Evolutionary conservation across 2,113 vertebrate genomes (phyloP), one percentile per base, ranked within the genome.

Genomic region (Sprattus sprattus): DNA sequence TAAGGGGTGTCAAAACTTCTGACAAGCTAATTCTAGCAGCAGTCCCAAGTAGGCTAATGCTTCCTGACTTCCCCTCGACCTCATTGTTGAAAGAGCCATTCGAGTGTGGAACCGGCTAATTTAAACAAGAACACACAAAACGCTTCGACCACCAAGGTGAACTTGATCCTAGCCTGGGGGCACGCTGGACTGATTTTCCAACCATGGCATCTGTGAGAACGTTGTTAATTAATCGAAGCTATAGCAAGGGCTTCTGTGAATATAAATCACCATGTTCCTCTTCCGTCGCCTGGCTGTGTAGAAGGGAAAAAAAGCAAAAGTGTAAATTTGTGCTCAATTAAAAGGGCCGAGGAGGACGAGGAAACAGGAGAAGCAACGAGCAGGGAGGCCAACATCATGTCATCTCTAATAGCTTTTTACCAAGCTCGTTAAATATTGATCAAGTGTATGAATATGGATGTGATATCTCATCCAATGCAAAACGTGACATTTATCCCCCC

Each of bases 161-260:
- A 85, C 67, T 80, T 71, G 32, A 45, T 25, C 82, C 83, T 81
- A 84, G 86, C 87, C 85, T 49, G 49, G 22, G 44, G 88, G 83
- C 49, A 80, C 5, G 39, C 50, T 87, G 83, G 85, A 83, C 82
- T 87, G 81, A 86, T 54, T 83, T 87, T 82, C 86, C 54, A 75
- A 67, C n/a, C 25, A 57, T 81, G 71, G 60, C 86, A 18, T 71
- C 46, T 71, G 46, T 81, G 86, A 75, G 88, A 78, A 78, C 85
- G 16, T 83, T 64, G 82, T 84, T 89, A 86, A 87, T 86, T 86
- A 89, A 84, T 54, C 39, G 46, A 67, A 49, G 67, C 71, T 39
- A 15, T 78, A 16, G 71, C 32, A 54, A 18, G 82, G 71, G n/a
- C 85, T 82, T 22, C 64, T 82, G 75, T 83, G 71, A 60, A 52